Evolutionary conservation across 2,113 vertebrate species (phyloP), one percentile per base, ranked within the genome.

Genomic region (Nymphicus hollandicus): DNA sequence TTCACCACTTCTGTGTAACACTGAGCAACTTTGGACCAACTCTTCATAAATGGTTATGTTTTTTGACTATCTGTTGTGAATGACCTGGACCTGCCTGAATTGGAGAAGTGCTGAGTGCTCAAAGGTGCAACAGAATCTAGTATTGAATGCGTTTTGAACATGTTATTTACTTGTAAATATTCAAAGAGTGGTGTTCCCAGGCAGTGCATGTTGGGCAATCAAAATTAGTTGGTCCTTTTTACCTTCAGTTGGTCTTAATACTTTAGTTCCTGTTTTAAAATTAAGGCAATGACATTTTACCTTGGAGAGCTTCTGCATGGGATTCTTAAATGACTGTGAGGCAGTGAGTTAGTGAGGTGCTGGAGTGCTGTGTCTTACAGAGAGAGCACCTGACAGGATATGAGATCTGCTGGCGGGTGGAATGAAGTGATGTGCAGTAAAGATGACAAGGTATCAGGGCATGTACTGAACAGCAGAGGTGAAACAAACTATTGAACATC

Each of bases 391-490:
- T 65, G 53, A 13, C 53, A 70, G 44, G 5, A 5, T 41, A 4
- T 20, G 15, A 60, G 44, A 33, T 37, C 53, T 13, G 6, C 23
- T 46, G 33, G 13, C 13, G 22, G 39, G 8, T 56, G 43, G n/a
- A 27, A 33, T 37, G 43, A 61, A 44, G 50, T 35, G 16, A 4
- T 49, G 22, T 88, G 43, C 11, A 41, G 0, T 64, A 53, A 77
- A 33, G 52, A 11, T 35, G 56, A 37, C 13, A 39, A 55, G 35
- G 23, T 15, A 10, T 2, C 0, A 1, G 13, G 33, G 7, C 29
- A 8, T 2, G 13, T 39, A 25, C 61, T 66, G 43, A 73, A 15
- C 41, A 27, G n/a, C 22, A 39, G 55, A 73, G 35, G 25, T 17
- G 5, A 58, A 88, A 56, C 23, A 35, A 43, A 56, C 39, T 73